Evolutionary conservation across 2,797 vertebrate species (phyloP).

Genomic region (Xenopus petersii): DNA sequence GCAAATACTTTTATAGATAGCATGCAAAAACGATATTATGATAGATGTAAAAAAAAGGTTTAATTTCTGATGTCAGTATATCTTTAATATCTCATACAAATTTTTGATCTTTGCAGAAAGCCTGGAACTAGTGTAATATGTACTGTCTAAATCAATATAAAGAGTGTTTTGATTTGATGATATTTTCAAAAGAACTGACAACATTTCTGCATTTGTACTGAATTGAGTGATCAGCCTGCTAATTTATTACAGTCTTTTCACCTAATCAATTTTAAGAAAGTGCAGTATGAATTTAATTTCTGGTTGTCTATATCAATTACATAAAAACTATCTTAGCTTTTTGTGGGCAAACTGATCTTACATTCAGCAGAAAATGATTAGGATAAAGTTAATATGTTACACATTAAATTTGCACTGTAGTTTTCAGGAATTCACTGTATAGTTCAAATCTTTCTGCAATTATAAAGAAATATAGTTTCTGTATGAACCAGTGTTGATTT

Average conservation of each 20-base stretch:
- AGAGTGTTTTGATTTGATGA: neutral
- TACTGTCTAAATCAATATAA: neutral
- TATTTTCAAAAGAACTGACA: slow-evolving; percentile 5
- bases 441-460: no score
- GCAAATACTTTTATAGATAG: no score
- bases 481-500: no score
- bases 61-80: no score
- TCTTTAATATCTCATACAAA: neutral
- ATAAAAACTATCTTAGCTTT: neutral
- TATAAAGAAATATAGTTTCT: no score
- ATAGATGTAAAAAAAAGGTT: no score
- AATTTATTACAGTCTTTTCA: neutral
- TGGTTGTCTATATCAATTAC: slow-evolving; percentile 1
- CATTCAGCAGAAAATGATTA: no score
- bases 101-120: slow-evolving; percentile 14
- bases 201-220: neutral
- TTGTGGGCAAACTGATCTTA: neutral
- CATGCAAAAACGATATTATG: no score
- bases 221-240: neutral
- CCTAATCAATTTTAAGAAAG: neutral
- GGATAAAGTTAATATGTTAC: no score
- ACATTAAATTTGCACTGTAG: no score
- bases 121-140: neutral
- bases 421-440: no score
- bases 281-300: neutral